These are phyloP conservation scores for Helleia helle DNA, from an alignment of 2,888 invertebrate genomes.

Conservation along the genomic window DNA sequence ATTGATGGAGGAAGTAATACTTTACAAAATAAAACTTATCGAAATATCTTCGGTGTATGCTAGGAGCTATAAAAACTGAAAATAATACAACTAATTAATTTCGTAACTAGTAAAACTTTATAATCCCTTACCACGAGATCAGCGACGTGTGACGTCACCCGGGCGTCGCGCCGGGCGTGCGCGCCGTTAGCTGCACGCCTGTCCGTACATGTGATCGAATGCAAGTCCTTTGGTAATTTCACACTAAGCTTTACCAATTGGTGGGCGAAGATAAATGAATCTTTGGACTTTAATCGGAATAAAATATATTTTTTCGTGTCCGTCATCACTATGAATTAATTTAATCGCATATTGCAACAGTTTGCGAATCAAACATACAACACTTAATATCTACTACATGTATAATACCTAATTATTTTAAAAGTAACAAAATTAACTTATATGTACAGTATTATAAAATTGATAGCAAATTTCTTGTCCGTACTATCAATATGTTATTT, in stretches of 20 bases:
- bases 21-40: slow-evolving; percentile 74
- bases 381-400: slow-evolving; percentile 67
- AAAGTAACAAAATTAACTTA: slow-evolving; percentile 74
- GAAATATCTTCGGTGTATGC: slow-evolving; percentile 75
- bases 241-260: slow-evolving; percentile 53
- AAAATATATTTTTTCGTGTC: slow-evolving; percentile 52
- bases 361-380: slow-evolving; percentile 72
- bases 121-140: slow-evolving; percentile 75
- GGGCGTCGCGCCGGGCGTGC: slow-evolving; percentile 23
- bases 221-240: slow-evolving; percentile 50
- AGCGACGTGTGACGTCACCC: slow-evolving; percentile 63
- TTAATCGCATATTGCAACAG: slow-evolving; percentile 70
- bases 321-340: slow-evolving; percentile 62
- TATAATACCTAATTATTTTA: slow-evolving; percentile 71
- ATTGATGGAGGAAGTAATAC: slow-evolving; percentile 71
- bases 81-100: slow-evolving; percentile 74
- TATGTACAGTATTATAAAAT: slow-evolving; percentile 70
- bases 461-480: slow-evolving; percentile 59
- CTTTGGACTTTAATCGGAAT: slow-evolving; percentile 58
- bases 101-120: slow-evolving; percentile 72
- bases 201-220: slow-evolving; percentile 11
- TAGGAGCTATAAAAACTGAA: slow-evolving; percentile 74
- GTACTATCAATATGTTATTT: slow-evolving; percentile 50
- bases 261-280: slow-evolving; percentile 49
- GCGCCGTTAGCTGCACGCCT: slow-evolving; percentile 23